phyloP scores from a whole-genome alignment of 2,888 invertebrate species.

The Drosophila dives region DNA sequence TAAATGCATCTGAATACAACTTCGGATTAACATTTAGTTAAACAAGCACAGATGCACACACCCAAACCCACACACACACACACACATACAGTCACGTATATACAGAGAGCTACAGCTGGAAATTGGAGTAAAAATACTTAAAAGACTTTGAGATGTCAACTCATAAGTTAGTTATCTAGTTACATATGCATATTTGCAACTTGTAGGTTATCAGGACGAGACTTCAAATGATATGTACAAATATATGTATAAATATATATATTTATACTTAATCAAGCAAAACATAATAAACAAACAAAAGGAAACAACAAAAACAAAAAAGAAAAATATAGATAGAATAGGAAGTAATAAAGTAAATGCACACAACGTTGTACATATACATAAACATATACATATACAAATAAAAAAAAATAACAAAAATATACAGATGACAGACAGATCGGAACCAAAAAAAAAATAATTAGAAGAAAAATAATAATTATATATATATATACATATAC shows the following conservation, averaged over 20 bases:
- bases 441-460: constrained; percentile 13
- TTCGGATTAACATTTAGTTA: constrained; percentile 1
- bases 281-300: constrained; percentile 39
- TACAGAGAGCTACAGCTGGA: background rate
- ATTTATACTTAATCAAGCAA: constrained; percentile 28
- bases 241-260: constrained; percentile 17
- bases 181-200: constrained; percentile 10
- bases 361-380: constrained; percentile 24
- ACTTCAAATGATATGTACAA: constrained; percentile 6
- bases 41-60: constrained; percentile 23
- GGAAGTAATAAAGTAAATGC: constrained; percentile 18
- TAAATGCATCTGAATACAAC: constrained; percentile 7
- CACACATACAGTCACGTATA: background rate
- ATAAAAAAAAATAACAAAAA: constrained; percentile 8
- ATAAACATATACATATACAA: constrained; percentile 17
- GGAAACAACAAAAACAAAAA: constrained; percentile 21
- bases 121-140: constrained; percentile 11
- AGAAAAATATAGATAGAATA: constrained; percentile 15
- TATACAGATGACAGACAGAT: constrained; percentile 34
- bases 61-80: constrained; percentile 6
- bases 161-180: constrained; percentile 26
- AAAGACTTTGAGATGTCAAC: constrained; percentile 10
- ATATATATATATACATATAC: background rate
- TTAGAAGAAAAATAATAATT: background rate
- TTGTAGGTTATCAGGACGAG: constrained; percentile 21